Evolutionary conservation across 2,113 vertebrate species (phyloP).

Genomic region (Neogale vison): DNA sequence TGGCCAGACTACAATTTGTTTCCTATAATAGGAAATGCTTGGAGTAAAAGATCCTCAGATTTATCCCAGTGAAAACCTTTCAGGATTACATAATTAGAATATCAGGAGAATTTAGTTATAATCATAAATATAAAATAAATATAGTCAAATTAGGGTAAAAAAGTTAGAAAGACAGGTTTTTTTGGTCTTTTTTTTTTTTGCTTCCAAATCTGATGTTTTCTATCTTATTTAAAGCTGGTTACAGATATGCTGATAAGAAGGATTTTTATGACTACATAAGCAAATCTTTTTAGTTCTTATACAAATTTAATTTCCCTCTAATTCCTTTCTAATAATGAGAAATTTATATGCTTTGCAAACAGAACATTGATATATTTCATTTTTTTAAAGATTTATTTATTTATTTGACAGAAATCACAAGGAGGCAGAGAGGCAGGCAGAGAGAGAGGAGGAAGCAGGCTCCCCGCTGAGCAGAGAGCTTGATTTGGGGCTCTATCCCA

Average conservation of each 20-base stretch:
- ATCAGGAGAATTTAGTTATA: not conserved
- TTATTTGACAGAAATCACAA: too few species aligned
- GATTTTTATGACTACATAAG: not conserved
- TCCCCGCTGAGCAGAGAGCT: too few species aligned
- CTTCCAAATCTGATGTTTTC: not conserved
- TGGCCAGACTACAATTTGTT: not conserved
- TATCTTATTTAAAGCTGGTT: not conserved
- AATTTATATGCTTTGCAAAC: not conserved
- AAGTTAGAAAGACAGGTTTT: not conserved
- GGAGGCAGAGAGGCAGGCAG: too few species aligned
- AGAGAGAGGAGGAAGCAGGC: too few species aligned
- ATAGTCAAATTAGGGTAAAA: not conserved
- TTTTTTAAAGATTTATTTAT: too few species aligned
- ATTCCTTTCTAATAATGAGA: slow-evolving; percentile 2
- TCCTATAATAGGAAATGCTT: not conserved
- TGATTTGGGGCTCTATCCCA: too few species aligned
- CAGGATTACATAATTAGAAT: not conserved
- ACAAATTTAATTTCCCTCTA: slow-evolving; percentile 25
- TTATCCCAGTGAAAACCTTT: not conserved
- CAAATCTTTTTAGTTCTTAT: not conserved
- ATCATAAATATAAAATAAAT: not conserved
- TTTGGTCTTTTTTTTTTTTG: not conserved
- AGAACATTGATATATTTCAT: not conserved
- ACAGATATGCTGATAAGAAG: not conserved
- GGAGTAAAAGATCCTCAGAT: not conserved